Evolutionary conservation across 2,113 vertebrate genomes (phyloP), one percentile per base, ranked within the genome.

Genomic region (Xenopus borealis): DNA sequence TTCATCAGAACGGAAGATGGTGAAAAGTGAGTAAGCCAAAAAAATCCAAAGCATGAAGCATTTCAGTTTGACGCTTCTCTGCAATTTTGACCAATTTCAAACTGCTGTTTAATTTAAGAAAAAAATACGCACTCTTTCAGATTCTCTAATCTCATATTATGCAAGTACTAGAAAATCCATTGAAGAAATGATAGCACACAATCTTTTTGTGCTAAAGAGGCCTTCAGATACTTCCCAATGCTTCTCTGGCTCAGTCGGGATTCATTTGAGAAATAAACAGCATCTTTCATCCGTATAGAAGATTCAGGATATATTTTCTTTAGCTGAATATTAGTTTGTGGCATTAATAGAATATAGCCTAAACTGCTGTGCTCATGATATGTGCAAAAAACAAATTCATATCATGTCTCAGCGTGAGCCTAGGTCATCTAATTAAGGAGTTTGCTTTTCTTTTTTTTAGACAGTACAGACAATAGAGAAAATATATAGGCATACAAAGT

Each of bases 341-440:
- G 69, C 81, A 85, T 81, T 85, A 82, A 71, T 80, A 78, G 80
- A 83, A 85, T 88, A 87, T 89, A 91, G 89, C 87, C 84, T 85
- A 80, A 82, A 91, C 89, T 88, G 89, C 90, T 91, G 90, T 90
- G 91, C 89, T 82, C 78, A 86, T 85, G 83, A 85, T 86, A 88
- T 84, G 88, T 86, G 67, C 85, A 82, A 86, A 84, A 85, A 88
- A 85, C 82, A 86, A 78, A 88, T 88, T 91, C 90, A 90, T 91
- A 91, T 90, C 79, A 82, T 79, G 80, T 85, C 91, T 88, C 90
- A 91, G 91, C 88, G 18, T 89, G 89, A 85, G 86, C 87, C 89
- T 87, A 82, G 89, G 84, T 89, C 86, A 89, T 90, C 87, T 91
- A 92, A 93, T 93, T 92, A 93, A 88, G 86, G 79, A 72, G 78